Percentiles rank a stretch among this genome's conserved stretches.
These are phyloP conservation scores for Periophthalmus magnuspinnatus DNA, from an alignment of 2,797 vertebrate genomes.

Conservation along the genomic window DNA sequence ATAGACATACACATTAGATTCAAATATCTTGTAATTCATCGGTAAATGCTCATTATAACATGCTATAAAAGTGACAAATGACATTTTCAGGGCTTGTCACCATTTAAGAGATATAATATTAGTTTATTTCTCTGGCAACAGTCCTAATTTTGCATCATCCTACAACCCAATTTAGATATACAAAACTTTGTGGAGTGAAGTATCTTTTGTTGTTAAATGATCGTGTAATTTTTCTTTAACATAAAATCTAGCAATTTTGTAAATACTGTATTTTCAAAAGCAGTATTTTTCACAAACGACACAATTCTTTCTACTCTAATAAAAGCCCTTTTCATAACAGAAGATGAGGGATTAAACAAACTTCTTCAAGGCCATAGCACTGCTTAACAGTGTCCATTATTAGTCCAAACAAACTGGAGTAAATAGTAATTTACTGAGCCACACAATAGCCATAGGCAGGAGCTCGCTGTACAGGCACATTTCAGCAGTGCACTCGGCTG, in stretches of 20 bases:
- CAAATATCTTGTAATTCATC: not conserved
- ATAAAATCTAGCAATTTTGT: not conserved
- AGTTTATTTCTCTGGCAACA: no score
- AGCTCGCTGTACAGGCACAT: slow-evolving; percentile 19
- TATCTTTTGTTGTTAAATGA: not conserved
- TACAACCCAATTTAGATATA: no score
- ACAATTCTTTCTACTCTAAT: slow-evolving; percentile 23
- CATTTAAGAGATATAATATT: no score
- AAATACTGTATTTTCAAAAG: not conserved
- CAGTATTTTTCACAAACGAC: not conserved
- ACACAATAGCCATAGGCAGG: slow-evolving; percentile 26
- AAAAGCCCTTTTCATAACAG: slow-evolving; percentile 60
- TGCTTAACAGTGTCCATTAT: slow-evolving; percentile 1
- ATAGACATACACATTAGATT: not conserved
- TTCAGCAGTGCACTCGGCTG: slow-evolving; percentile 21
- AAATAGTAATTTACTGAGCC: slow-evolving; percentile 9
- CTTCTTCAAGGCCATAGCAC: slow-evolving; percentile 34
- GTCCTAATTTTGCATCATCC: no score
- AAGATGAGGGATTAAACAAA: slow-evolving; percentile 8
- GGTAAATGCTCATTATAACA: not conserved
- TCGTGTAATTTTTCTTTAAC: not conserved
- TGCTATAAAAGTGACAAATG: not conserved
- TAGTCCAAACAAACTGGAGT: not conserved
- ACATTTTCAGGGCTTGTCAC: no score
- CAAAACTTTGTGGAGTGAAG: no score